Evolutionary conservation across 2,113 vertebrate species (phyloP).

Genomic region (Peromyscus leucopus): DNA sequence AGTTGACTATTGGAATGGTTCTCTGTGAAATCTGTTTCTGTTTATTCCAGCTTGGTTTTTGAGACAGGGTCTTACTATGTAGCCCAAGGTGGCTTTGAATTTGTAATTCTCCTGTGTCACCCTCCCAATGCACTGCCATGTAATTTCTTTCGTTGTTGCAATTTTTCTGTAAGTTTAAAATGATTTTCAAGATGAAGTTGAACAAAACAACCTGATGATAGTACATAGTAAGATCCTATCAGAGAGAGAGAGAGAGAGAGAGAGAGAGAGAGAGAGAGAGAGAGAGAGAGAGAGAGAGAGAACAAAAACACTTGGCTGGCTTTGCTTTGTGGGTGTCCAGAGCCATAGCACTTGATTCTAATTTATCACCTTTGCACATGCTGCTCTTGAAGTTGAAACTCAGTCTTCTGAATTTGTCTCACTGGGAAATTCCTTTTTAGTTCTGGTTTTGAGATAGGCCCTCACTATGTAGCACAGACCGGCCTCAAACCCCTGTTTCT

Average conservation of each 20-base stretch:
- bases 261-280: not conserved
- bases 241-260: not conserved
- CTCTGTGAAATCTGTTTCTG: not conserved
- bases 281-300: too few species aligned
- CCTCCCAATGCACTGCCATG: not conserved
- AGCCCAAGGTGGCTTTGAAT: not conserved
- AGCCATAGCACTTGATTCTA: not conserved
- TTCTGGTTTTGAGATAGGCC: not conserved
- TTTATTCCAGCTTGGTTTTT: not conserved
- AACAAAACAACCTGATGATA: not conserved
- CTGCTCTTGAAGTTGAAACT: not conserved
- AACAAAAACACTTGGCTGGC: not conserved
- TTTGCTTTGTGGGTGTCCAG: not conserved
- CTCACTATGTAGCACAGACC: not conserved
- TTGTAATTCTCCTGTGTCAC: not conserved
- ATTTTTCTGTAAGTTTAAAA: conserved; percentile 7
- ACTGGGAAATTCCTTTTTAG: not conserved
- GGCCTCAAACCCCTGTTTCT: not conserved
- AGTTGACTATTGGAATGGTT: not conserved
- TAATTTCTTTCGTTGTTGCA: not conserved
- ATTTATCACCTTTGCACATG: not conserved
- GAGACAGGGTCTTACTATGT: not conserved
- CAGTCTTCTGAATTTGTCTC: not conserved
- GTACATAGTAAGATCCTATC: not conserved
- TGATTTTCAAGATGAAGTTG: conserved; percentile 15